Conservation (phyloP, 2,888 invertebrate genomes). For the Epistrophella euchroma region DNA sequence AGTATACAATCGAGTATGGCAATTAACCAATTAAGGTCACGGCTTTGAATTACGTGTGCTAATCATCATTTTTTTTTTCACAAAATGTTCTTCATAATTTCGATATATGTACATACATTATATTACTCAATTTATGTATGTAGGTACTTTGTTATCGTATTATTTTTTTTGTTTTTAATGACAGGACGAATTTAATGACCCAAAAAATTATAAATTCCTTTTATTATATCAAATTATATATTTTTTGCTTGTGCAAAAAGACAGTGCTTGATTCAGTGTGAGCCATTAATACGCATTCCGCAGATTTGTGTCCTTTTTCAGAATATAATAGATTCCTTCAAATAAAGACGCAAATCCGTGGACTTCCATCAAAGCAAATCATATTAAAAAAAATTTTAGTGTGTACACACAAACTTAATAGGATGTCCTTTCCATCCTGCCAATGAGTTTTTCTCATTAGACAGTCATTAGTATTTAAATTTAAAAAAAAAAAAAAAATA, state of each 20-base stretch:
- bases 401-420: slow-evolving; percentile 13
- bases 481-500: neutral
- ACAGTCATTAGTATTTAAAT: slow-evolving; percentile 46
- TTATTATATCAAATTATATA: neutral
- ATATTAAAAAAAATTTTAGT: neutral
- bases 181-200: neutral
- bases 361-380: neutral
- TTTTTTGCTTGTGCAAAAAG: neutral
- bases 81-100: too few relatives aligned
- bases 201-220: neutral
- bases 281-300: neutral
- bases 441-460: slow-evolving; percentile 45
- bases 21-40: too few relatives aligned
- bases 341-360: neutral
- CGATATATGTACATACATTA: too few relatives aligned
- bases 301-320: neutral
- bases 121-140: too few relatives aligned
- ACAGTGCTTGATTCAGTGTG: neutral
- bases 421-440: slow-evolving; percentile 22
- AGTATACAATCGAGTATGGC: too few relatives aligned
- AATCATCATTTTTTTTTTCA: too few relatives aligned
- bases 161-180: too few relatives aligned
- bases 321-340: neutral
- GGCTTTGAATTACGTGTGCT: too few relatives aligned
- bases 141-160: too few relatives aligned